Evolutionary conservation across 1,140 invertebrate genomes (phyloP), one percentile per base, ranked within the genome.

Genomic region (Cotesia chilonis): DNA sequence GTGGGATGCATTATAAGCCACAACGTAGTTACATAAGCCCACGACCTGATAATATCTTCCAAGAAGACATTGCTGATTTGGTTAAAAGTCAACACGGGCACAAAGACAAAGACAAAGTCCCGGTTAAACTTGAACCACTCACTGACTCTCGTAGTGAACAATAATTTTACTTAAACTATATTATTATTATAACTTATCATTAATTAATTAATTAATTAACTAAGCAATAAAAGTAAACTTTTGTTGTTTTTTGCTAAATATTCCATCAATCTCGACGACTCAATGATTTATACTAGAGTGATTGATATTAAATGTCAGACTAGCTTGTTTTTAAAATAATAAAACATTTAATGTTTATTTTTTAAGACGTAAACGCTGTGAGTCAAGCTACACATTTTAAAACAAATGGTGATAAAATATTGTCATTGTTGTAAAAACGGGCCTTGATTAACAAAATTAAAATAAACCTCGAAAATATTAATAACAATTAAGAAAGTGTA

Each of bases 1-100:
- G 57, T 59, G 90, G 90, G n/a, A 90, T 92, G 89, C 87, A 90
- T 55, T 92, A 92, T 80, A 92, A 92, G 77, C 88, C 90, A 0
- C 82, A 88, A 4, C 87, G 89, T 14, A 86, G 88, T 71, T 87
- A 86, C 73, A 84, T 89, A 52, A 91, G 90, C 69, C 90, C 91
- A 5, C 81, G 90, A 0, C 90, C 90, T 6, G 90, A 91, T 75
- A 90, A 88, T 72, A 88, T 92, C 72, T 90, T 90, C 79, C 89
- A 90, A 75, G 89, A 90, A 76, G 90, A 91, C 70, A 90, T 91
- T 67, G 88, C 89, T 72, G 89, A 90, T 57, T 80, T 90, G 69
- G 90, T 90, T 0, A 90, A 90, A 75, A 87, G 84, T 72, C 87
- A 89, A 1, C 84, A 87, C 74, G 80, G 80, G 36, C 84, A 85